Percentiles rank a stretch among this genome's conserved stretches.
Conservation (phyloP, 2,113 vertebrate species). For the Tragelaphus scriptus region DNA sequence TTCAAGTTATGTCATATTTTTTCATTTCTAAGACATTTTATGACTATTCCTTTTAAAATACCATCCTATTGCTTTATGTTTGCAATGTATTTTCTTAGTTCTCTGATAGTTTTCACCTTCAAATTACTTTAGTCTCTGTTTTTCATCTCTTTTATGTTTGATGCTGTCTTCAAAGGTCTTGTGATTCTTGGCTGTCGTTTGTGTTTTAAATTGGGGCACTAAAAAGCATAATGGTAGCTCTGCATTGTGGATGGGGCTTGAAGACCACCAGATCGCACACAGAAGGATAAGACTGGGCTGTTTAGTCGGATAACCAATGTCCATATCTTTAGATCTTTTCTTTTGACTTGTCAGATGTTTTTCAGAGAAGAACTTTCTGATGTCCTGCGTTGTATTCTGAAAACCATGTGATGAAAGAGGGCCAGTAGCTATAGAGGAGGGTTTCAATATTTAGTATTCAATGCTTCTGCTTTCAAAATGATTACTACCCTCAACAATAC, state of each 20-base stretch:
- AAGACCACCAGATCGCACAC: neutral
- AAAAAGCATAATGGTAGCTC: neutral
- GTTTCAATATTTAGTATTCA: slow-evolving; percentile 14
- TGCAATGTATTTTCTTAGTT: neutral
- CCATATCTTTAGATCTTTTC: neutral
- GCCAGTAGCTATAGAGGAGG: neutral
- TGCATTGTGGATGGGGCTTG: neutral
- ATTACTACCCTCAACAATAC: neutral
- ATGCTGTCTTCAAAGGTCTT: neutral
- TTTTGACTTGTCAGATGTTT: neutral
- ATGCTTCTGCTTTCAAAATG: neutral
- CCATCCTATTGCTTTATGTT: neutral
- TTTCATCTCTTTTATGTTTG: neutral
- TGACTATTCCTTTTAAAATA: neutral
- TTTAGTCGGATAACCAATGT: neutral
- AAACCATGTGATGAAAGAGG: neutral
- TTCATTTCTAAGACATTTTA: neutral
- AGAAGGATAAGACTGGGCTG: neutral
- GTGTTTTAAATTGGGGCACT: neutral
- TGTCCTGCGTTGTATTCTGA: neutral
- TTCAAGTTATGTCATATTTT: neutral
- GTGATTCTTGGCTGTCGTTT: neutral
- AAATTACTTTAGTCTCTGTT: neutral
- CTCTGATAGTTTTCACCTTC: neutral
- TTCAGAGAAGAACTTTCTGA: neutral